phyloP scores from a whole-genome alignment of 2,888 invertebrate genomes.

The Spicauda simplicius region DNA sequence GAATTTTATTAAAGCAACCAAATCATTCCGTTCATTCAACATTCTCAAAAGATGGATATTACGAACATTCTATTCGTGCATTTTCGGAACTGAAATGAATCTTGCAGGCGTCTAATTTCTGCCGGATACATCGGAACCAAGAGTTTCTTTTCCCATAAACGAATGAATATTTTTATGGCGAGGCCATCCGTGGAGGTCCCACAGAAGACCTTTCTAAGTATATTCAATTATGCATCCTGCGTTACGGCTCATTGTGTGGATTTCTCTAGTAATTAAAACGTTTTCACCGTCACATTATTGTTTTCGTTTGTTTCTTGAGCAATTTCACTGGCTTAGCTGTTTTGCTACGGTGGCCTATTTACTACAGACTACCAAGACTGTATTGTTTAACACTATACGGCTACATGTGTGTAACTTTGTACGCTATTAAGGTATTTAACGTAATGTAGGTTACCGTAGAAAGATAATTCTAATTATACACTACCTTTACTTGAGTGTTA shows the following conservation, averaged over 20 bases:
- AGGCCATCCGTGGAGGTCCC: constrained; percentile 8
- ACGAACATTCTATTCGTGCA: no score
- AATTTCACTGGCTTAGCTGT: constrained; percentile 16
- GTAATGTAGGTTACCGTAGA: neutral
- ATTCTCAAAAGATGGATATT: no score
- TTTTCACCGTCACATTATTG: constrained; percentile 33
- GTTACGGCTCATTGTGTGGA: constrained; percentile 26
- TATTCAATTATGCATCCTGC: constrained; percentile 35
- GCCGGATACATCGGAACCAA: neutral
- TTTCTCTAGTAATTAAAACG: constrained; percentile 36
- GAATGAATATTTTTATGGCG: constrained; percentile 8
- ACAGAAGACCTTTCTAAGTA: constrained; percentile 27
- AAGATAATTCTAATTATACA: no score
- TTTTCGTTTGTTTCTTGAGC: constrained; percentile 22
- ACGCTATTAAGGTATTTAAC: neutral
- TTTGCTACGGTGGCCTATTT: constrained; percentile 17
- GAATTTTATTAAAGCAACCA: no score
- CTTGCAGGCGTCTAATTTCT: neutral
- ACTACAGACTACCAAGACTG: neutral
- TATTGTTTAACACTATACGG: neutral
- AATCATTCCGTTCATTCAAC: no score
- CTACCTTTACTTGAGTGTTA: no score
- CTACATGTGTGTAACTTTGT: no score
- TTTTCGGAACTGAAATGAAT: no score
- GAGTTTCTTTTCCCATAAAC: constrained; percentile 5